These are phyloP conservation scores for Phasia obesa DNA, from an alignment of 2,888 invertebrate genomes.

Conservation along the genomic window DNA sequence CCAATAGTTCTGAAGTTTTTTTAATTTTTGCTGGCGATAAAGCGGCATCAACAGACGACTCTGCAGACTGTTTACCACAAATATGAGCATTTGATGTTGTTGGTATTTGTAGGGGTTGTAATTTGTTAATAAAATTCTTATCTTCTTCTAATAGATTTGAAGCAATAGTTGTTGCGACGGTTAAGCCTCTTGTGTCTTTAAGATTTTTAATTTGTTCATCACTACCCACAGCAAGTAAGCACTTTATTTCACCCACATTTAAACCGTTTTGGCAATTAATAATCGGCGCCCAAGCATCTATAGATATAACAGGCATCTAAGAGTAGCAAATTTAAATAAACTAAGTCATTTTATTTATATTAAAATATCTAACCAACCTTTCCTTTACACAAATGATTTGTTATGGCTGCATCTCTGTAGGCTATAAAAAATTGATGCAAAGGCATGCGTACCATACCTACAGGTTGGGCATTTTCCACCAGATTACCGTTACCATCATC, in stretches of 20 bases:
- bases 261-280: constrained; percentile 82
- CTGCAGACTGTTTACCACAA: neutral
- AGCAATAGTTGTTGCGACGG: neutral
- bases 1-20: constrained; percentile 76
- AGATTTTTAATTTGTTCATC: constrained; percentile 85
- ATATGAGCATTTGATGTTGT: constrained; percentile 23
- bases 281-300: constrained; percentile 85
- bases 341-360: neutral
- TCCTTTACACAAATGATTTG: constrained; percentile 83
- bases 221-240: constrained; percentile 85
- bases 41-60: neutral
- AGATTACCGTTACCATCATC: constrained; percentile 68
- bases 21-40: constrained; percentile 49
- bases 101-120: constrained; percentile 58
- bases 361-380: constrained; percentile 81
- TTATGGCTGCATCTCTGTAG: constrained; percentile 84
- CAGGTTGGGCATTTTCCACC: constrained; percentile 77
- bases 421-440: constrained; percentile 86
- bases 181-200: constrained; percentile 81
- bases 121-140: constrained; percentile 34
- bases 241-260: constrained; percentile 84
- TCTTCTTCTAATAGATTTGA: constrained; percentile 18
- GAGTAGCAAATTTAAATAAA: neutral
- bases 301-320: constrained; percentile 85
- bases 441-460: constrained; percentile 84